Conservation (phyloP, 2,113 vertebrate genomes). For the Chaetops frenatus region DNA sequence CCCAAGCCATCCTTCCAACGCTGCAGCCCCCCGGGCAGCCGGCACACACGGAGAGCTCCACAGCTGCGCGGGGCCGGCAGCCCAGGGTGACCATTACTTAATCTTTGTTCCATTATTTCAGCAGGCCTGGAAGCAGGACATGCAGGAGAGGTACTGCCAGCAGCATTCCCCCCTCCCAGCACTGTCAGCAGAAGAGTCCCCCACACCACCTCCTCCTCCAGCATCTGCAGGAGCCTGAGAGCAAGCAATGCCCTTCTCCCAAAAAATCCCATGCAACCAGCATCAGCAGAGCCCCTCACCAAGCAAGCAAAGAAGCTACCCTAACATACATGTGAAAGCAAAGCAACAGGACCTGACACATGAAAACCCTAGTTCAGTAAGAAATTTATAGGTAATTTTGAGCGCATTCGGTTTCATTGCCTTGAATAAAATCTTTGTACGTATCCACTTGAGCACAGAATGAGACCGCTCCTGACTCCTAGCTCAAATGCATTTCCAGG, state of each 20-base stretch:
- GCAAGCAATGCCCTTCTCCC: not conserved
- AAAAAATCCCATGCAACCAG: not conserved
- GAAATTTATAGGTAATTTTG: not conserved
- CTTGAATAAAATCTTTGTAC: not conserved
- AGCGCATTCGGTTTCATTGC: not conserved
- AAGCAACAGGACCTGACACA: not conserved
- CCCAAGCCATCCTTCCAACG: not conserved
- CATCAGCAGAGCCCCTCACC: not conserved
- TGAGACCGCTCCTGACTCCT: not conserved
- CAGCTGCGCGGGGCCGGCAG: not conserved
- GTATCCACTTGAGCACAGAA: not conserved
- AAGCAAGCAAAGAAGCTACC: not conserved
- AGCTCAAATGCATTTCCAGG: not conserved
- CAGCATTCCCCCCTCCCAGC: not conserved
- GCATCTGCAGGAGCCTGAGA: not conserved
- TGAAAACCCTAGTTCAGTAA: not conserved
- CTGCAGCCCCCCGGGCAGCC: not conserved
- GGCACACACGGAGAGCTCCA: fast-evolving
- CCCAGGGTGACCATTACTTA: not conserved
- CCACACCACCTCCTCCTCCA: not conserved
- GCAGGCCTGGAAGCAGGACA: not conserved
- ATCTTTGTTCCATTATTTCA: slow-evolving; percentile 54
- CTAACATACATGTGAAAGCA: fast-evolving
- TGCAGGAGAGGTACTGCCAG: not conserved
- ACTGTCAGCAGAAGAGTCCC: not conserved